These are phyloP conservation scores for Epinotia nisella DNA, from an alignment of 2,888 invertebrate species.

Conservation along the genomic window DNA sequence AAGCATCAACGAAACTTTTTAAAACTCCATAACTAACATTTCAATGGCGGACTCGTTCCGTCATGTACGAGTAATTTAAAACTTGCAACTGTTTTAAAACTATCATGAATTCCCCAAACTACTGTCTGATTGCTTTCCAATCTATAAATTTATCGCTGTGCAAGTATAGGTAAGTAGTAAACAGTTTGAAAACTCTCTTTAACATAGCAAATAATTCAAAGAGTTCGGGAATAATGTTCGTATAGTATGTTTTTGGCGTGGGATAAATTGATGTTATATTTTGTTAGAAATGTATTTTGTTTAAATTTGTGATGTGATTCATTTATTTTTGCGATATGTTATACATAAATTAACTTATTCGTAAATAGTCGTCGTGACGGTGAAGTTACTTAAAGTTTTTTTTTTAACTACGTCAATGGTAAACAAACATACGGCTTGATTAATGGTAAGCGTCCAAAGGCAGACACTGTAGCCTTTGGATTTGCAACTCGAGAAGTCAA, in stretches of 20 bases:
- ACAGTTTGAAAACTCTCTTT: conserved; percentile 39
- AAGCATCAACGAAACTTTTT: conserved; percentile 10
- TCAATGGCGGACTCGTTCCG: not conserved
- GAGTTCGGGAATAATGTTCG: conserved; percentile 36
- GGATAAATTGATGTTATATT: conserved; percentile 8
- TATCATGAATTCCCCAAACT: conserved; percentile 40
- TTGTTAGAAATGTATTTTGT: not conserved
- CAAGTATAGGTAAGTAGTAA: conserved; percentile 40
- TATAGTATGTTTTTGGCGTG: conserved; percentile 21
- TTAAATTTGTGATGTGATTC: not conserved
- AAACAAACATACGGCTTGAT: too few species aligned
- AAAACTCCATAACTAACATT: not conserved
- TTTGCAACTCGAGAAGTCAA: too few species aligned
- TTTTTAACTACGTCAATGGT: too few species aligned
- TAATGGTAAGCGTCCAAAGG: too few species aligned
- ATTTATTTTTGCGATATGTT: not conserved
- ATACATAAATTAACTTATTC: not conserved
- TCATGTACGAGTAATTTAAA: conserved; percentile 31
- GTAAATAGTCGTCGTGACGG: too few species aligned
- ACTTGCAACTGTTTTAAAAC: conserved; percentile 43
- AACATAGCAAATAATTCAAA: conserved; percentile 40
- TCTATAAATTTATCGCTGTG: conserved; percentile 41
- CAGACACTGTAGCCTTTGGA: too few species aligned
- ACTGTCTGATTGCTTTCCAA: conserved; percentile 44
- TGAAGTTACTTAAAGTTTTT: too few species aligned